Base-by-base conservation (phyloP, 2,888 invertebrate species). In the Mamestra brassicae region DNA sequence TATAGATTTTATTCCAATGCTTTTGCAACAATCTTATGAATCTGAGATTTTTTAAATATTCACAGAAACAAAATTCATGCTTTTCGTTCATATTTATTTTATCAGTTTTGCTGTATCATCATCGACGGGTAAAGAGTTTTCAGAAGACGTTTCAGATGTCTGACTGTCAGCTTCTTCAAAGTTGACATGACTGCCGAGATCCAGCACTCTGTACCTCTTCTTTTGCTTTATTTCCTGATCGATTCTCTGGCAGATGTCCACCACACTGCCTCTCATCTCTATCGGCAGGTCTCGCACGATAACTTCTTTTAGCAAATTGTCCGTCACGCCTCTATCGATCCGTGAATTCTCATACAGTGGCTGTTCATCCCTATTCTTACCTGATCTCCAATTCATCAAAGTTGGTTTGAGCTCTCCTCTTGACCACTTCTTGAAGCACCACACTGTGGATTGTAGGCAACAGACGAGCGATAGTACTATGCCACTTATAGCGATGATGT, bases 211-310 rank as follows among this genome's bases (percentile, higher is more conserved):
- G 69, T 93, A 94, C 50, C 93, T 89, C 55, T 87, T 93, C 82
- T 94, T 93, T 78, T 85, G 85, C 65, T 83, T 89, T 4, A 93
- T 86, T 66, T 93, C 92, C 62, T 85, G 89, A 2, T 87, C 88
- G 69, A 94, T 91, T 76, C 90, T 92, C 7, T 92, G 91, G 71
- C 94, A 94, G 36, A 94, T 86, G 47, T 93, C 90, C 4, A 93
- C 89, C 2, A 90, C 82, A 77, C 92, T 94, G 4, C 90, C 89
- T 57, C 93, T 89, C 61, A 95, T 71, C 67, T 94, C 94, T 36
- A 95, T 65, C 2, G 95, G 95, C 70, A 95, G 84, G 70, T 94
- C 92, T 61, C 90, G 91, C 0, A 91, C 88, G 42, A 95, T 91
- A 0, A 95, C 93, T 64, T 95, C 93, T 38, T 88, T 92, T n/a